phyloP scores from a whole-genome alignment of 2,113 vertebrate genomes.

The Hippocampus comes region DNA sequence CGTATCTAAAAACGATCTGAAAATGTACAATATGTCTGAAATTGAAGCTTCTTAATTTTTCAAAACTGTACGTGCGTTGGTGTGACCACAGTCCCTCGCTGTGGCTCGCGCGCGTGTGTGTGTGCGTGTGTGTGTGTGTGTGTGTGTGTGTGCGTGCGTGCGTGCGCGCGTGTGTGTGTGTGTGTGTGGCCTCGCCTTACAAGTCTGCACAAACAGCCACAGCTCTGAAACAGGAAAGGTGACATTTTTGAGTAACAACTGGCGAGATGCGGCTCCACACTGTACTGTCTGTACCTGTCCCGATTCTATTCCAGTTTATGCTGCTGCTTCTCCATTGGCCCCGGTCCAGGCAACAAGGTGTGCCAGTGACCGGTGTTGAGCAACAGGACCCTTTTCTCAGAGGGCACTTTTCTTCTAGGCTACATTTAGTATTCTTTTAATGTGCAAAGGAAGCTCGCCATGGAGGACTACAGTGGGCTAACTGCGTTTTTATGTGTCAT shows the following conservation, averaged over 20 bases:
- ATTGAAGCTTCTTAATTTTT: not conserved
- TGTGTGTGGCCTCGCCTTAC: conserved; percentile 70
- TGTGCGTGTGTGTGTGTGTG: conserved; percentile 31
- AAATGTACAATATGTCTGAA: not conserved
- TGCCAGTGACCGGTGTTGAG: conserved; percentile 38
- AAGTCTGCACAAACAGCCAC: conserved; percentile 74
- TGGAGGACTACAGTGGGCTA: not conserved
- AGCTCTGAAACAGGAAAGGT: conserved; percentile 79
- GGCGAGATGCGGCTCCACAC: conserved; percentile 69
- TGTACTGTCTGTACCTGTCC: conserved; percentile 78
- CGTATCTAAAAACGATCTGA: too few relatives aligned
- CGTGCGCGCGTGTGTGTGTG: conserved; percentile 23
- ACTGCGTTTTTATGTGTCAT: too few relatives aligned
- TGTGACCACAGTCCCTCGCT: conserved; percentile 68
- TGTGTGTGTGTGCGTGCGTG: conserved; percentile 22
- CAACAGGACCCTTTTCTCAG: not conserved
- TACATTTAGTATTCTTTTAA: not conserved
- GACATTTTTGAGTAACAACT: conserved; percentile 79
- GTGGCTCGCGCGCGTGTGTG: not conserved
- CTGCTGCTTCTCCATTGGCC: conserved; percentile 63
- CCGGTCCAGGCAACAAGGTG: conserved; percentile 55
- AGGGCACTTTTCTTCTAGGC: not conserved
- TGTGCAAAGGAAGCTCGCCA: not conserved
- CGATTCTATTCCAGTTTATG: conserved; percentile 22
- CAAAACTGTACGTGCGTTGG: conserved; percentile 48